Evolutionary conservation across 2,797 vertebrate genomes (phyloP).

Genomic region (Lerista edwardsae): DNA sequence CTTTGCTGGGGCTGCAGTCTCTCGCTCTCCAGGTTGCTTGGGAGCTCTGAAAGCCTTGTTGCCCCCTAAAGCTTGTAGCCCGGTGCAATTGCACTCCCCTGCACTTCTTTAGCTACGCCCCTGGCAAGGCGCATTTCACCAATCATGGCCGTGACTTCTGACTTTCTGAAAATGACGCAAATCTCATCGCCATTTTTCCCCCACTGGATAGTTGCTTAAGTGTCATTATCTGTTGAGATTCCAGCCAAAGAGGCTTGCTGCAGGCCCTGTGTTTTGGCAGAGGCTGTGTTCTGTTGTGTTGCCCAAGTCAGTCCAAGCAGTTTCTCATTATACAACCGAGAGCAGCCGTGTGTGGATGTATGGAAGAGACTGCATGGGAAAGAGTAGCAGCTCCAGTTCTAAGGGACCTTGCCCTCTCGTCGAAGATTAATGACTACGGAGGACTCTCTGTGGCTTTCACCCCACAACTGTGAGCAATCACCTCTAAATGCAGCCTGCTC

Average conservation of each 20-base stretch:
- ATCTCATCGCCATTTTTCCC: background rate
- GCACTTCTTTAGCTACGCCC: no score
- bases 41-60: no score
- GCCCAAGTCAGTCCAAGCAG: conserved; percentile 37
- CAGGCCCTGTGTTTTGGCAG: fast-evolving
- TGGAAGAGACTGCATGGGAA: conserved; percentile 60
- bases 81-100: no score
- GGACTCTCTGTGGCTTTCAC: conserved; percentile 63
- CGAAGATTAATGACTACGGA: conserved; percentile 66
- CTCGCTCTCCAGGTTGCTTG: no score
- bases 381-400: conserved; percentile 62
- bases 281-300: conserved; percentile 20
- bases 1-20: no score
- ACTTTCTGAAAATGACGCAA: background rate
- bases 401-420: conserved; percentile 49
- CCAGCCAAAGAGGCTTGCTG: background rate
- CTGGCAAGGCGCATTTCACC: no score
- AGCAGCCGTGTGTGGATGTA: conserved; percentile 42
- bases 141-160: background rate
- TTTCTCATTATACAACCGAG: conserved; percentile 43
- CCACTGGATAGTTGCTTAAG: background rate
- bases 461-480: conserved; percentile 63
- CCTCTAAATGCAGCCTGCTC: conserved; percentile 61
- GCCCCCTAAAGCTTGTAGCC: no score
- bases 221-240: conserved; percentile 26